Evolutionary conservation across 2,888 invertebrate genomes (phyloP).

Genomic region (Phalangium opilio): DNA sequence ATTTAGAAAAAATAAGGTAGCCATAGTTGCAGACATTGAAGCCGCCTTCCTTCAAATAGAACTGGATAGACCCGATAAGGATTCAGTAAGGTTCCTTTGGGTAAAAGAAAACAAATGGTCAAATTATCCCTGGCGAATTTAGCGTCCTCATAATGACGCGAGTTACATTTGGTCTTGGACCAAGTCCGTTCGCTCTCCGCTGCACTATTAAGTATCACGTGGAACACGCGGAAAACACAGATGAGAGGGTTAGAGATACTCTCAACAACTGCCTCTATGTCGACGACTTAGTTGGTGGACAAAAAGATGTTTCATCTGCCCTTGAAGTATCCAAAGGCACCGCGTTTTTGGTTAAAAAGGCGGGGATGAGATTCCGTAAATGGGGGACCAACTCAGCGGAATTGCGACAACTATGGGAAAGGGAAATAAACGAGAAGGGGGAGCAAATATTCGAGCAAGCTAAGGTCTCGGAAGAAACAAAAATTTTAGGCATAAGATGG

Average conservation of each 20-base stretch:
- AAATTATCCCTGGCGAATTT: too few relatives aligned
- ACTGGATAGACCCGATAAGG: slow-evolving; percentile 1
- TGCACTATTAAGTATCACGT: slow-evolving; percentile 3
- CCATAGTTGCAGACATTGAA: slow-evolving; percentile 5
- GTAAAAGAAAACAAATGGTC: background rate
- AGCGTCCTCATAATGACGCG: background rate
- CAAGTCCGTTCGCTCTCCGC: background rate
- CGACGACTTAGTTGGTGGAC: background rate
- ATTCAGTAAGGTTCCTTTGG: slow-evolving; percentile 4
- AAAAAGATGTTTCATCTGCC: background rate
- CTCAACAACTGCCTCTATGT: background rate
- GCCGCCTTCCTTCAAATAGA: slow-evolving; percentile 7
- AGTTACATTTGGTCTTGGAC: background rate
- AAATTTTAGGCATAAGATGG: slow-evolving; percentile 2
- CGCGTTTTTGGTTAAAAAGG: background rate
- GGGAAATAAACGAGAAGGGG: background rate
- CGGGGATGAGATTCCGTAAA: slow-evolving; percentile 1
- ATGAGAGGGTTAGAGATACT: background rate
- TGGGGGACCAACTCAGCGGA: slow-evolving; percentile 1
- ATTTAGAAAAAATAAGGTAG: slow-evolving; percentile 11
- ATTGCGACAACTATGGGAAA: background rate
- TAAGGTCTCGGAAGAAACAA: background rate
- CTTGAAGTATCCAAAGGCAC: background rate
- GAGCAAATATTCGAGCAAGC: background rate
- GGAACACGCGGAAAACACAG: background rate